Percentiles rank a stretch among this genome's conserved stretches.
phyloP scores from a whole-genome alignment of 1,140 invertebrate genomes.

The Pygmarrhopalites habei region DNA sequence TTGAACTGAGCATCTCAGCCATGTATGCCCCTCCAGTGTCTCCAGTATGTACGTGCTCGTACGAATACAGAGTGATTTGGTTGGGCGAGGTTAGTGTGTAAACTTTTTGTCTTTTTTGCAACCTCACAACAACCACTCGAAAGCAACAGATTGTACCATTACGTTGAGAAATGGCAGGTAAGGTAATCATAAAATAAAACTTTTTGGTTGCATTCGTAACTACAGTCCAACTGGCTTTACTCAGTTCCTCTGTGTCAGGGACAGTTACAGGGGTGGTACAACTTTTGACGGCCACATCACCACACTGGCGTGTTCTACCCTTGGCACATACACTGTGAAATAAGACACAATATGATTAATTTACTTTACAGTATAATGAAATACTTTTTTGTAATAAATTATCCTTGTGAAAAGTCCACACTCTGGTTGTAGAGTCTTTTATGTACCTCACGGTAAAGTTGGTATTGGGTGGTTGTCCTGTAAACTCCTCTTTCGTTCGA shows the following conservation, averaged over 20 bases:
- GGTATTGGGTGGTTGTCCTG: constrained; percentile 64
- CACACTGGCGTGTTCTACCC: constrained; percentile 60
- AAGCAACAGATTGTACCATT: constrained; percentile 80
- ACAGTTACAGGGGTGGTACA: constrained; percentile 61
- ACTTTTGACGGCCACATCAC: constrained; percentile 50
- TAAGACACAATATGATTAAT: background rate
- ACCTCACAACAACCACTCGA: constrained; percentile 65
- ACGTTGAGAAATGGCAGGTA: constrained; percentile 68
- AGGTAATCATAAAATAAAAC: constrained; percentile 35
- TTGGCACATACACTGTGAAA: constrained; percentile 51
- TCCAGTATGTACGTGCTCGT: constrained; percentile 61
- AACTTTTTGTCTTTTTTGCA: constrained; percentile 56
- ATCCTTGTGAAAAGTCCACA: background rate
- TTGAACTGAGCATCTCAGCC: constrained; percentile 64
- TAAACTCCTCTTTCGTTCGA: constrained; percentile 45
- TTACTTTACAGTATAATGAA: background rate
- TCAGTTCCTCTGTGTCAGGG: constrained; percentile 57
- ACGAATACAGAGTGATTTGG: constrained; percentile 59
- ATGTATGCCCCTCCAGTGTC: constrained; percentile 62
- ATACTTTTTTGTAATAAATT: background rate
- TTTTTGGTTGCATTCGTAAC: constrained; percentile 12
- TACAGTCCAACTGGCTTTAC: constrained; percentile 62
- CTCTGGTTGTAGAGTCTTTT: background rate
- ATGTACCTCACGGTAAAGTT: constrained; percentile 45
- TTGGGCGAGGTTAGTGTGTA: constrained; percentile 59